Evolutionary conservation across 2,888 invertebrate species (phyloP).

Genomic region (Serrognathus titanus): DNA sequence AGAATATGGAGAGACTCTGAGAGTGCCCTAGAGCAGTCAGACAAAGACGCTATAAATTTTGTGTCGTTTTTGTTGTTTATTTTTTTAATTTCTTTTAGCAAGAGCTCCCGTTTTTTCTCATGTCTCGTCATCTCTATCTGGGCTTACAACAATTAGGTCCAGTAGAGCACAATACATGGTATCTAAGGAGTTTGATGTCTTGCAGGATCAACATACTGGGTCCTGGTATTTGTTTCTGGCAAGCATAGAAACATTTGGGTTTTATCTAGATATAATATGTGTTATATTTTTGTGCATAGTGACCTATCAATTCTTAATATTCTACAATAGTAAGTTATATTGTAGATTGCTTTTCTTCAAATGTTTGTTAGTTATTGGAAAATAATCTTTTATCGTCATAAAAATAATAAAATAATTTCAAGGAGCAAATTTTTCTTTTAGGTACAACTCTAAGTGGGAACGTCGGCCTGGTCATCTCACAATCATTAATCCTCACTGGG

Average conservation of each 20-base stretch:
- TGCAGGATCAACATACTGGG: constrained; percentile 67
- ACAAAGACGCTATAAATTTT: too few species aligned
- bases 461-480: constrained; percentile 70
- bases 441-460: constrained; percentile 61
- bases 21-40: too few species aligned
- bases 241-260: constrained; percentile 61
- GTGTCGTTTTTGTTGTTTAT: too few species aligned
- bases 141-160: constrained; percentile 83
- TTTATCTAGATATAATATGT: constrained; percentile 64
- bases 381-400: neutral
- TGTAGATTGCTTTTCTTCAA: too few species aligned
- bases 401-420: too few species aligned
- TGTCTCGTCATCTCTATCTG: constrained; percentile 80
- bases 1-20: too few species aligned
- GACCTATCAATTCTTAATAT: constrained; percentile 61
- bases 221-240: constrained; percentile 60
- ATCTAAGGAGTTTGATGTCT: constrained; percentile 68
- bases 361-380: too few species aligned
- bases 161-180: constrained; percentile 70
- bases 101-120: constrained; percentile 91
- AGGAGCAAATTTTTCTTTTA: constrained; percentile 30
- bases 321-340: constrained; percentile 53
- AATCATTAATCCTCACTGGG: constrained; percentile 70
- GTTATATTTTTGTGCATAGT: constrained; percentile 59
- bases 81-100: constrained; percentile 50